phyloP scores from a whole-genome alignment of 2,888 invertebrate species.

The Trissonchulus latispiculum region DNA sequence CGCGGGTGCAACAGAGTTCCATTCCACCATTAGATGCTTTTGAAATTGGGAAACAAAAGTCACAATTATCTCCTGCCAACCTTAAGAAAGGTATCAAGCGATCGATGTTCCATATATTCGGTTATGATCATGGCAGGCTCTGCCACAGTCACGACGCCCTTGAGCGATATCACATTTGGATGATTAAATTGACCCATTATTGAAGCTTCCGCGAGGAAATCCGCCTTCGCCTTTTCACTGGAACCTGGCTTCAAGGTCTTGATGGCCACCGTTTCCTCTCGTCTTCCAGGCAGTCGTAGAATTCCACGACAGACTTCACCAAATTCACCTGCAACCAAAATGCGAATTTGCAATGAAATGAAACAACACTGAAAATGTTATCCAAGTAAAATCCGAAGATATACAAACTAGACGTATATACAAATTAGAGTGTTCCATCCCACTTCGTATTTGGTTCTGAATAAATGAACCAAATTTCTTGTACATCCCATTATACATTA shows the following conservation, averaged over 20 bases:
- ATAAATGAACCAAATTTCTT: no score
- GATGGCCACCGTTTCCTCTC: constrained; percentile 76
- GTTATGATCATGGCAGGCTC: constrained; percentile 86
- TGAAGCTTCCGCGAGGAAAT: constrained; percentile 95
- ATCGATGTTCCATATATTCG: constrained; percentile 98
- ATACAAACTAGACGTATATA: no score
- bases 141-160: constrained; percentile 40
- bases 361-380: no score
- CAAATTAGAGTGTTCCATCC: no score
- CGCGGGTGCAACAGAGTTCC: no score
- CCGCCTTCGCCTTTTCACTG: constrained; percentile 88
- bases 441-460: no score
- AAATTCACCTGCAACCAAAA: constrained; percentile 62
- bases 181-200: constrained; percentile 99
- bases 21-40: no score
- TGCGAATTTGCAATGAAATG: no score
- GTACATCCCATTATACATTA: no score
- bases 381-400: no score
- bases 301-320: constrained; percentile 86
- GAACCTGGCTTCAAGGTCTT: constrained; percentile 76
- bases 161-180: constrained; percentile 94
- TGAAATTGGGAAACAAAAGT: no score
- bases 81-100: constrained; percentile 79
- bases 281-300: background rate
- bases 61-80: no score